Conservation (phyloP, 1,140 invertebrate genomes). For the Tetramorium parvispinum region DNA sequence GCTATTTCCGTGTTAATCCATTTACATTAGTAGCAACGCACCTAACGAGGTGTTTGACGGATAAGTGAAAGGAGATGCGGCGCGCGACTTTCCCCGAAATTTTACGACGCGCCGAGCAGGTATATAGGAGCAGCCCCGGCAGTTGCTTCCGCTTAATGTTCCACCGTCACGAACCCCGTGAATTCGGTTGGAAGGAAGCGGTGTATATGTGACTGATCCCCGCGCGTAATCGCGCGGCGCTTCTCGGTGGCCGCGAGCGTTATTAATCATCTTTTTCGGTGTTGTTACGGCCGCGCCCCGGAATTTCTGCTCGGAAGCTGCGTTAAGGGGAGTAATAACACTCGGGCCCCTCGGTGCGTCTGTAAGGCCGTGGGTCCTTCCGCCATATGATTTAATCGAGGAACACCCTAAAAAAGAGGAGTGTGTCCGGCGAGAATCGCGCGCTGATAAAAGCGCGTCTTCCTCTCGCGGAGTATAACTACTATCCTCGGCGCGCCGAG, state of each 20-base stretch:
- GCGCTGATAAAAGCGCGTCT: constrained; percentile 22
- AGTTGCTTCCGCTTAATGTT: constrained; percentile 62
- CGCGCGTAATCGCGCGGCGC: constrained; percentile 37
- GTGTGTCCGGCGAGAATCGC: not conserved
- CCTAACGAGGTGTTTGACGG: constrained; percentile 40
- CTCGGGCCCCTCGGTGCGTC: not conserved
- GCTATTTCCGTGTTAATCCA: not conserved
- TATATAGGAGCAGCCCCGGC: not conserved
- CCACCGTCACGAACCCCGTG: constrained; percentile 62
- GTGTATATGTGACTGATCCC: constrained; percentile 42
- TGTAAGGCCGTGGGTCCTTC: constrained; percentile 5
- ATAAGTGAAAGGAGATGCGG: constrained; percentile 67
- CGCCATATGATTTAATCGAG: constrained; percentile 24
- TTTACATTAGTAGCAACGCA: not conserved
- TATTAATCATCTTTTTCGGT: constrained; percentile 54
- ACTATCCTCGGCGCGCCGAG: constrained; percentile 1
- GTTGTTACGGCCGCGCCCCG: not conserved
- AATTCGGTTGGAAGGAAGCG: constrained; percentile 63
- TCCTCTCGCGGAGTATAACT: not conserved
- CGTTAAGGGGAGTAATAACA: constrained; percentile 21
- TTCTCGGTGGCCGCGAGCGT: constrained; percentile 6
- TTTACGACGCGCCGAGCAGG: constrained; percentile 22
- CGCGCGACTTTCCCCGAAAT: constrained; percentile 67
- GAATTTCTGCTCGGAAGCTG: constrained; percentile 45
- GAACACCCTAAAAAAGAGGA: not conserved